These are phyloP conservation scores for Plotosus lineatus DNA, from an alignment of 2,113 vertebrate species.

Conservation along the genomic window DNA sequence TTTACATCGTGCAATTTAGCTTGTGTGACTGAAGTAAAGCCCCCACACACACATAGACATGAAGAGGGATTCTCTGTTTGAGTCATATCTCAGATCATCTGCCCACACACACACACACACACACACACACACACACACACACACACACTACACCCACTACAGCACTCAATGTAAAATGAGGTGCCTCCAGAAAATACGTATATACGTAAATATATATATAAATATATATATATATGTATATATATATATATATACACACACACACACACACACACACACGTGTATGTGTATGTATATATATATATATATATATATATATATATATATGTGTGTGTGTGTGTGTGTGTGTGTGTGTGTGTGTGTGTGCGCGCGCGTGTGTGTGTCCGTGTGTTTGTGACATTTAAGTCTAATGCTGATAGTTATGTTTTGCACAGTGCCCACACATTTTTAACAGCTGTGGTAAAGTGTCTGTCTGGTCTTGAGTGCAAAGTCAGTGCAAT, in stretches of 20 bases:
- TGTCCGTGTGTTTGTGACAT: conserved; percentile 51
- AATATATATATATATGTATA: no score
- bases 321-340: no score
- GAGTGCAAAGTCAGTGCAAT: conserved; percentile 25
- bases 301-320: no score
- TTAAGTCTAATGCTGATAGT: conserved; percentile 56
- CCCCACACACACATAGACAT: conserved; percentile 67
- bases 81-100: conserved; percentile 70
- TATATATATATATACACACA: no score
- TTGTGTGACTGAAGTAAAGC: conserved; percentile 58
- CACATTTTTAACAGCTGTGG: conserved; percentile 49
- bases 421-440: conserved; percentile 52
- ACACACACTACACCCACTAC: conserved; percentile 55
- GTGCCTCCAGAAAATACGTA: conserved; percentile 17
- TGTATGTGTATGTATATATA: no score
- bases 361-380: conserved; percentile 15
- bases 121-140: conserved; percentile 28
- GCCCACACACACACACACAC: conserved; percentile 61
- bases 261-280: no score
- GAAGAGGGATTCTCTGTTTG: conserved; percentile 73
- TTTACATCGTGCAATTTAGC: conserved; percentile 42
- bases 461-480: conserved; percentile 42
- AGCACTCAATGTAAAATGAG: conserved; percentile 37
- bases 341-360: no score
- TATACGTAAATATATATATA: no score